Percentiles rank a stretch among this genome's conserved stretches.
Conservation (phyloP, 2,113 vertebrate genomes). For the Scolopax mira region DNA sequence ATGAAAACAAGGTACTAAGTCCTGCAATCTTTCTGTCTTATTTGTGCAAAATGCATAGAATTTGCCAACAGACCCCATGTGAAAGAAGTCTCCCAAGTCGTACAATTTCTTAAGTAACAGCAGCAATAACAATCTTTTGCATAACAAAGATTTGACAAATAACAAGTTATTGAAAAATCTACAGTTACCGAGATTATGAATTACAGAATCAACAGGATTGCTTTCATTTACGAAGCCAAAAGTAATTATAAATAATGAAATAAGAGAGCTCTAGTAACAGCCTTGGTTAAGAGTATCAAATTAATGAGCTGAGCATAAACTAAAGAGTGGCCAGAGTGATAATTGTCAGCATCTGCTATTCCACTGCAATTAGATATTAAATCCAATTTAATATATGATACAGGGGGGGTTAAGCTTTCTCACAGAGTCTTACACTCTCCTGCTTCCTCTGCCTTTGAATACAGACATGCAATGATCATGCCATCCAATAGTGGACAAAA, state of each 20-base stretch:
- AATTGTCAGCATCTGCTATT: slow-evolving; percentile 23
- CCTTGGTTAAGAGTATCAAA: slow-evolving; percentile 15
- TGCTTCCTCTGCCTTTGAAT: neutral
- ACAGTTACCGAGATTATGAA: neutral
- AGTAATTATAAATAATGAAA: slow-evolving; percentile 33
- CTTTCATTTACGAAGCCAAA: slow-evolving; percentile 27
- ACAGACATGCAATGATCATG: neutral
- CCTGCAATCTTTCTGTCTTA: neutral
- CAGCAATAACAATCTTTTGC: neutral
- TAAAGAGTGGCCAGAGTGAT: neutral
- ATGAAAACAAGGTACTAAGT: neutral
- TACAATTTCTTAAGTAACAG: neutral
- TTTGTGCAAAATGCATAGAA: neutral
- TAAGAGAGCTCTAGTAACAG: neutral
- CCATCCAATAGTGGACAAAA: neutral
- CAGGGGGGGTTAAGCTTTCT: neutral
- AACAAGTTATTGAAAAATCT: slow-evolving; percentile 17
- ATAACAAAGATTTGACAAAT: neutral
- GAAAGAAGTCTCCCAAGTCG: neutral
- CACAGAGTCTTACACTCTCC: neutral
- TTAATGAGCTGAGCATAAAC: neutral
- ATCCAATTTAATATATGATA: neutral
- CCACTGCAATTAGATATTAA: neutral
- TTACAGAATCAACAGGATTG: neutral
- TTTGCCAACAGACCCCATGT: neutral